A percentile compares a stretch with the other conserved stretches of the same genome.
Evolutionary conservation across 2,113 vertebrate species (phyloP).

Genomic region (Ovibos moschatus): DNA sequence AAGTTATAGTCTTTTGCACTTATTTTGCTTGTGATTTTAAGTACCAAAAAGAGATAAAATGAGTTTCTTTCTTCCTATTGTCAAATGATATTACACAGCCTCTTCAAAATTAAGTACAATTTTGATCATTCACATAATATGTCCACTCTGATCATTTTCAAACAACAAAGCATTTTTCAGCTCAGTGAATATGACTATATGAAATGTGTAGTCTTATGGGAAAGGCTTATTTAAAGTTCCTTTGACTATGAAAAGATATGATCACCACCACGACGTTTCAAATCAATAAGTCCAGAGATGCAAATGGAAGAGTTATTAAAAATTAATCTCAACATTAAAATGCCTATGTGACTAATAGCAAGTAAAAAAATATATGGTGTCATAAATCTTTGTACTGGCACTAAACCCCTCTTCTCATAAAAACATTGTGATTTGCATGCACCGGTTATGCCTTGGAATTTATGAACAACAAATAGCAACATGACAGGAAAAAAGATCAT

Average conservation of each 20-base stretch:
- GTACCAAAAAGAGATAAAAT: not conserved
- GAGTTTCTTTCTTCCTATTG: not conserved
- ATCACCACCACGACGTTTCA: constrained; percentile 24
- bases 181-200: not conserved
- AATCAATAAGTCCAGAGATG: constrained; percentile 53
- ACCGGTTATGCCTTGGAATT: constrained; percentile 62
- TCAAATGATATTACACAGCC: not conserved
- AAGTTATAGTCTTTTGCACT: not conserved
- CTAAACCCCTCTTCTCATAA: constrained; percentile 60
- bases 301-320: constrained; percentile 76
- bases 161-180: constrained; percentile 26
- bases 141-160: constrained; percentile 12
- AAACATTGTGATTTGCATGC: constrained; percentile 70
- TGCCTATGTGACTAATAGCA: constrained; percentile 60
- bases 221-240: constrained; percentile 56
- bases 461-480: constrained; percentile 62
- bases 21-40: not conserved
- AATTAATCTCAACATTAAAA: constrained; percentile 77
- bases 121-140: not conserved
- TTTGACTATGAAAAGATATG: constrained; percentile 49
- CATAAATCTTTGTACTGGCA: constrained; percentile 67
- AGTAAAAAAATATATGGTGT: constrained; percentile 57
- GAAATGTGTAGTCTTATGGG: not conserved
- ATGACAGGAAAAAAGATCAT: constrained; percentile 39
- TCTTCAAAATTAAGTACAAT: not conserved